Conservation (phyloP, 2,888 invertebrate species). For the Erannis defoliaria region DNA sequence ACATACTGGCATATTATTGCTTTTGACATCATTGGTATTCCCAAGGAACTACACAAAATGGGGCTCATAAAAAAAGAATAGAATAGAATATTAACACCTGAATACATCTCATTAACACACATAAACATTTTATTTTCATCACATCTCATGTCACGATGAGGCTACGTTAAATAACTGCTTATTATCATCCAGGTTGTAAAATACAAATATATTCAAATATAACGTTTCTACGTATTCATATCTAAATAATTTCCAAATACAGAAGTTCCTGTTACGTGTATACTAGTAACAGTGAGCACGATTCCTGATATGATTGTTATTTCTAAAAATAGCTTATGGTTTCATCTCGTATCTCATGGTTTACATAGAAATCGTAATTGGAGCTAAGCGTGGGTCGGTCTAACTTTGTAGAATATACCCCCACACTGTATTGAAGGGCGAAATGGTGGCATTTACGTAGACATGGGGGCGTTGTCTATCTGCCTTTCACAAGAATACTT, state of each 20-base stretch:
- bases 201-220: neutral
- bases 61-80: neutral
- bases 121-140: too few species aligned
- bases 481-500: slow-evolving; percentile 53
- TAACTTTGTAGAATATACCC: slow-evolving; percentile 55
- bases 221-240: neutral
- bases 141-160: too few species aligned
- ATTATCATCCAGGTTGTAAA: too few species aligned
- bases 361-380: slow-evolving; percentile 47
- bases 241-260: neutral
- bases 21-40: too few species aligned
- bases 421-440: slow-evolving; percentile 66
- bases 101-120: too few species aligned
- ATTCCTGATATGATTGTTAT: slow-evolving; percentile 9
- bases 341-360: slow-evolving; percentile 36
- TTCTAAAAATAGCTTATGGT: slow-evolving; percentile 36
- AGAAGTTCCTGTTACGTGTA: too few species aligned
- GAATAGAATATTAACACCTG: too few species aligned
- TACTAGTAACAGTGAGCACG: too few species aligned
- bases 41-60: neutral
- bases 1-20: neutral
- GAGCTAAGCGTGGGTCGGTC: slow-evolving; percentile 54
- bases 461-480: slow-evolving; percentile 61
- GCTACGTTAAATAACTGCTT: too few species aligned
- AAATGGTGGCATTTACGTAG: slow-evolving; percentile 67